A percentile compares a stretch with the other conserved stretches of the same genome.
Conservation (phyloP, 1,140 invertebrate species). For the Lordiphosa collinella region DNA sequence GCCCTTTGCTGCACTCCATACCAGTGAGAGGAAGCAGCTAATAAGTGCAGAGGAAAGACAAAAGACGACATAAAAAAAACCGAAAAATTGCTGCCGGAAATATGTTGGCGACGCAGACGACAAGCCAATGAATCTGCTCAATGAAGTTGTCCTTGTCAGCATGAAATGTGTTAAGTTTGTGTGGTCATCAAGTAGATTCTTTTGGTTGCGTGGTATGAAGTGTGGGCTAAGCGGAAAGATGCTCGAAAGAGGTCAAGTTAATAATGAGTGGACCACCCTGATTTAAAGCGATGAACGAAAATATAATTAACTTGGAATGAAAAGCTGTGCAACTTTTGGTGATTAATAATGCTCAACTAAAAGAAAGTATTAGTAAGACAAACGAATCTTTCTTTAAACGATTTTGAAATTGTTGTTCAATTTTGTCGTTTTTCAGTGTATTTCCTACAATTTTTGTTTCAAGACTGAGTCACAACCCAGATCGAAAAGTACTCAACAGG, state of each 20-base stretch:
- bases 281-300: too few relatives aligned
- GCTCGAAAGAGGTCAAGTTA: too few relatives aligned
- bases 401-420: too few relatives aligned
- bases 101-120: constrained; percentile 40
- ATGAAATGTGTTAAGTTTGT: constrained; percentile 19
- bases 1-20: constrained; percentile 9
- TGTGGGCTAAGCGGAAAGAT: constrained; percentile 19
- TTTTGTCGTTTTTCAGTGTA: too few relatives aligned
- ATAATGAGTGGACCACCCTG: too few relatives aligned
- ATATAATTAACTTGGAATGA: too few relatives aligned
- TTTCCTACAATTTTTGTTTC: too few relatives aligned
- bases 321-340: too few relatives aligned
- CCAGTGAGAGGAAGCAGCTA: constrained; percentile 51
- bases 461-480: too few relatives aligned
- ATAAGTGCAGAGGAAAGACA: constrained; percentile 48
- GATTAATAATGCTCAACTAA: too few relatives aligned
- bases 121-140: constrained; percentile 10
- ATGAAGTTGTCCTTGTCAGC: constrained; percentile 53
- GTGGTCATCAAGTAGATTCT: constrained; percentile 20
- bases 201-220: not conserved
- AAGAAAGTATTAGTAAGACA: too few relatives aligned
- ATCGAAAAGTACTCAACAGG: constrained; percentile 1
- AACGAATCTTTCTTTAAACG: too few relatives aligned
- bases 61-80: not conserved
- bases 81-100: constrained; percentile 45